These are phyloP conservation scores for Temnothorax rugatulus DNA, from an alignment of 2,888 invertebrate genomes.

Conservation along the genomic window DNA sequence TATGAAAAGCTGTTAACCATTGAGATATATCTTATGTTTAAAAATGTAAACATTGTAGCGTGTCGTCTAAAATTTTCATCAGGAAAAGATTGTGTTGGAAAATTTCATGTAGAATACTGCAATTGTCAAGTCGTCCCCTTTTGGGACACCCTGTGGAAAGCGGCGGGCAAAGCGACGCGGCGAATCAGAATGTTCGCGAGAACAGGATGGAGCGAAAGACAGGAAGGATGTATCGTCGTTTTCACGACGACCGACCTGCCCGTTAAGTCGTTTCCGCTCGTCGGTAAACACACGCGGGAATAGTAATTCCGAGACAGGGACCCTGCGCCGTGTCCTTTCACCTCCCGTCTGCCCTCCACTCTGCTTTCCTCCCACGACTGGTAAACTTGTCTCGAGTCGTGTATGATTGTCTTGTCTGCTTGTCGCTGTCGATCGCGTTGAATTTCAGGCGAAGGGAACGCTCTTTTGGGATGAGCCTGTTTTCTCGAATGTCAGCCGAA, in stretches of 20 bases:
- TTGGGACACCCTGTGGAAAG: constrained; percentile 19
- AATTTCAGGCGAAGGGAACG: constrained; percentile 21
- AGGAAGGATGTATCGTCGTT: constrained; percentile 61
- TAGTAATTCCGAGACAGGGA: constrained; percentile 72
- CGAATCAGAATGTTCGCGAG: constrained; percentile 50
- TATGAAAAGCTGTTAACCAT: not conserved
- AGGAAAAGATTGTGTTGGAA: not conserved
- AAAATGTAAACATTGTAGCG: not conserved
- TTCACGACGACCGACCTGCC: constrained; percentile 61
- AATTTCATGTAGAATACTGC: not conserved
- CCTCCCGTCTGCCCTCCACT: constrained; percentile 37
- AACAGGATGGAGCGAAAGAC: constrained; percentile 27
- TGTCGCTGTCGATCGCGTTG: constrained; percentile 50
- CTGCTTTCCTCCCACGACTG: constrained; percentile 24
- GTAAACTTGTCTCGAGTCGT: constrained; percentile 55
- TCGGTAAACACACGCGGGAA: constrained; percentile 72
- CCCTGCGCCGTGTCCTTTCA: constrained; percentile 54
- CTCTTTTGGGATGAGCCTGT: constrained; percentile 23
- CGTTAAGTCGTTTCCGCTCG: constrained; percentile 74
- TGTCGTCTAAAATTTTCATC: not conserved
- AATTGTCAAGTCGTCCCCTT: not conserved
- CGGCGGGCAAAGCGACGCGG: not conserved
- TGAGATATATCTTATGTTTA: not conserved
- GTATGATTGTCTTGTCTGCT: constrained; percentile 56
- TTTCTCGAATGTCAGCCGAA: constrained; percentile 42